These are phyloP conservation scores for Vulpes ferrilata DNA, from an alignment of 2,113 vertebrate genomes.

Conservation along the genomic window DNA sequence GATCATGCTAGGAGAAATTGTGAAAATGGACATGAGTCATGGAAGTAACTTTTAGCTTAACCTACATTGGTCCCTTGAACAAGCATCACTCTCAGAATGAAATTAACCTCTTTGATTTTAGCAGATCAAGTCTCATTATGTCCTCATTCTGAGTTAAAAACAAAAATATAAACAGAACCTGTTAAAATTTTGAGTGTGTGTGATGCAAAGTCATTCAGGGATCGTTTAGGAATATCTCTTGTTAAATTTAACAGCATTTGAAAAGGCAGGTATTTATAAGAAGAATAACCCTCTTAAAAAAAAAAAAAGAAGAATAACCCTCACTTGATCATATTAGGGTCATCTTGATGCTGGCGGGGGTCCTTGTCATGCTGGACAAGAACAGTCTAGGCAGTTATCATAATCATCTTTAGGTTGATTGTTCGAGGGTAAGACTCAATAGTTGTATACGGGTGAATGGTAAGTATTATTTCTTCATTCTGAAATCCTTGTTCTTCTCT, in stretches of 20 bases:
- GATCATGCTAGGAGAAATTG: conserved; percentile 21
- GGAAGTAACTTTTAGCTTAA: conserved; percentile 55
- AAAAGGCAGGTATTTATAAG: neutral
- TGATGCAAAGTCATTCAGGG: conserved; percentile 14
- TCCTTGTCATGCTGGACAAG: neutral
- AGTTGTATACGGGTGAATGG: neutral
- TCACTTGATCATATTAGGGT: neutral
- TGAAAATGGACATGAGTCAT: conserved; percentile 59
- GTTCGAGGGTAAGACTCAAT: neutral
- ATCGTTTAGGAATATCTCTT: neutral
- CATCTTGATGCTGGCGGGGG: neutral
- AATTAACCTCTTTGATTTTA: conserved; percentile 62
- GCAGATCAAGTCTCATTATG: neutral
- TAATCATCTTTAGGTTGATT: neutral
- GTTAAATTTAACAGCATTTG: conserved; percentile 24
- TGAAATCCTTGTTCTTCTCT: neutral
- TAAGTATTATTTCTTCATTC: neutral
- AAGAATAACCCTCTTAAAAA: neutral
- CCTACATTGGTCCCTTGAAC: conserved; percentile 10
- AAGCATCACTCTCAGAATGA: conserved; percentile 45
- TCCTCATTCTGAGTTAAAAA: conserved; percentile 43
- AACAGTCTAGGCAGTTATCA: neutral
- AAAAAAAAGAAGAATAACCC: neutral
- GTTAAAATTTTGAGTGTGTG: conserved; percentile 21
- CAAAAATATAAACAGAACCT: conserved; percentile 62